Evolutionary conservation across 2,113 vertebrate genomes (phyloP).

Genomic region (Labrus mixtus): DNA sequence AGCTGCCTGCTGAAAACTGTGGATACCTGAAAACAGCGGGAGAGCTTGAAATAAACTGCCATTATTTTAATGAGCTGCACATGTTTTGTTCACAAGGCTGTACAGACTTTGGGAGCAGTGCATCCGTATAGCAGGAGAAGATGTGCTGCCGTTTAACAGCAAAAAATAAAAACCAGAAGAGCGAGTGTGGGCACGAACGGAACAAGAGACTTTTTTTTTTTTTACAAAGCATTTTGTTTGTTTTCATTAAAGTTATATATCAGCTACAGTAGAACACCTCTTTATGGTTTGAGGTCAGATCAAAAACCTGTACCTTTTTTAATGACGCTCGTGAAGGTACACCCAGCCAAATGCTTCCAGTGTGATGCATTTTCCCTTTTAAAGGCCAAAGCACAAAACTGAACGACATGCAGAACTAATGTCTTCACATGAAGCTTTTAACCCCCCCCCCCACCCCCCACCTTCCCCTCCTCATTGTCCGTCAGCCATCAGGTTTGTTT

Average conservation of each 20-base stretch:
- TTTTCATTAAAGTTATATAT: slow-evolving; percentile 63
- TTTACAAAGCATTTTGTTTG: slow-evolving; percentile 56
- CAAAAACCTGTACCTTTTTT: slow-evolving; percentile 49
- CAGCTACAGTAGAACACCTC: slow-evolving; percentile 56
- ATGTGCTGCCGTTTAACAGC: slow-evolving; percentile 41
- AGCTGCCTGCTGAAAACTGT: slow-evolving; percentile 23
- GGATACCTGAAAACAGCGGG: slow-evolving; percentile 8
- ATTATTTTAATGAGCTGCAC: slow-evolving; percentile 58
- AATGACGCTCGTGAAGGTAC: slow-evolving; percentile 46
- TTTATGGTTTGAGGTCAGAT: slow-evolving; percentile 68
- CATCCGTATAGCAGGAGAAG: slow-evolving; percentile 44
- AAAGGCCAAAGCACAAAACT: slow-evolving; percentile 85
- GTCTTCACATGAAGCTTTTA: slow-evolving; percentile 71
- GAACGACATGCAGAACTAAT: slow-evolving; percentile 71
- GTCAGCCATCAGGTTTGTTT: slow-evolving; percentile 29
- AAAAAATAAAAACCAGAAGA: slow-evolving; percentile 28
- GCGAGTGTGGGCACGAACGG: slow-evolving; percentile 50
- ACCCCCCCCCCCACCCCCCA: neutral
- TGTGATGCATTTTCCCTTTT: slow-evolving; percentile 66
- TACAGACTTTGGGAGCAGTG: slow-evolving; percentile 44
- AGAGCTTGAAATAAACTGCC: slow-evolving; percentile 42
- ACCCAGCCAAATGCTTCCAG: slow-evolving; percentile 62
- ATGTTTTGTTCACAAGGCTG: slow-evolving; percentile 16
- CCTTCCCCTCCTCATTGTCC: slow-evolving; percentile 21
- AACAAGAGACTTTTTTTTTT: slow-evolving; percentile 48